Percentiles rank a stretch among this genome's conserved stretches.
These are phyloP conservation scores for Therioaphis trifolii DNA, from an alignment of 2,888 invertebrate genomes.

Conservation along the genomic window DNA sequence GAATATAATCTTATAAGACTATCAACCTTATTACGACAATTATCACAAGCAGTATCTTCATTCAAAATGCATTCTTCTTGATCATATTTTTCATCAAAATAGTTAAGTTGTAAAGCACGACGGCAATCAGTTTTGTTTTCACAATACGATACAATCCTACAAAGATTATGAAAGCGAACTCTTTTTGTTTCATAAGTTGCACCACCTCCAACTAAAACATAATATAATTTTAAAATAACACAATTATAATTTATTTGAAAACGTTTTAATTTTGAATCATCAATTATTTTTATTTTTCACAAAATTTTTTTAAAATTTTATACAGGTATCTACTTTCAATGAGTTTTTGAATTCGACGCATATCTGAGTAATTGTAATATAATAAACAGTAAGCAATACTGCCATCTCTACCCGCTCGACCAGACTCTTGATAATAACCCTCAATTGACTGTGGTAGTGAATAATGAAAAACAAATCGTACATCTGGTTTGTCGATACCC, in stretches of 20 bases:
- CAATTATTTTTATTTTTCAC: too few species aligned
- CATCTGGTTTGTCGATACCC: conserved; percentile 99
- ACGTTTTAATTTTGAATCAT: too few species aligned
- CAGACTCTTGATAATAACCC: conserved; percentile 97
- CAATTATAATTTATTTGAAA: neutral
- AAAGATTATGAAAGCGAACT: conserved; percentile 84
- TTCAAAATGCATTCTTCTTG: conserved; percentile 77
- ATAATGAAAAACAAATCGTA: conserved; percentile 93
- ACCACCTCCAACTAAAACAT: conserved; percentile 64
- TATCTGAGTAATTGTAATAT: conserved; percentile 87
- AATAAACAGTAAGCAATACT: conserved; percentile 85
- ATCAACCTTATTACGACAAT: conserved; percentile 79
- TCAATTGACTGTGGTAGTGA: conserved; percentile 95
- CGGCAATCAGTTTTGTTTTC: conserved; percentile 95
- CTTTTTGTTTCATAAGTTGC: conserved; percentile 66
- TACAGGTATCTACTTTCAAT: conserved; percentile 62
- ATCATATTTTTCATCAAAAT: conserved; percentile 88
- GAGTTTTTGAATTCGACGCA: conserved; percentile 63
- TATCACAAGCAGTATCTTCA: conserved; percentile 85
- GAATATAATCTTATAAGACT: neutral
- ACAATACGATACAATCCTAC: conserved; percentile 90
- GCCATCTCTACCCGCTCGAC: conserved; percentile 95
- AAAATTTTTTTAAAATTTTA: neutral
- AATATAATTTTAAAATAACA: conserved; percentile 37
- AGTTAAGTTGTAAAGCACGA: conserved; percentile 84